Evolutionary conservation across 2,888 invertebrate species (phyloP).

Genomic region (Trachelus tabidus): DNA sequence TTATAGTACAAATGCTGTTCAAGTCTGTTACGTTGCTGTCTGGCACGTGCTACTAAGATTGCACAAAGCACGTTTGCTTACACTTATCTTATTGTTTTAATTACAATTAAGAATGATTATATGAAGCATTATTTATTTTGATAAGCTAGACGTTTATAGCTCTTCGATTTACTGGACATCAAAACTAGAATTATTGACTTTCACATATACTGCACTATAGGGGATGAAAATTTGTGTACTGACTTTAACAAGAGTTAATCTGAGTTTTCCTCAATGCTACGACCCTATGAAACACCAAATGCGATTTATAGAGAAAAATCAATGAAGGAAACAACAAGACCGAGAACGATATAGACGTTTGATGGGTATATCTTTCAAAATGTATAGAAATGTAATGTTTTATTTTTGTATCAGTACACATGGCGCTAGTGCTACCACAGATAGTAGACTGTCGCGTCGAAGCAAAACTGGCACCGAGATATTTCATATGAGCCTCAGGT

Average conservation of each 20-base stretch:
- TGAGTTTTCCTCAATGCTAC: not conserved
- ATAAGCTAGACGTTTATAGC: not conserved
- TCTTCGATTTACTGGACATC: not conserved
- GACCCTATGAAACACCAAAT: too few relatives aligned
- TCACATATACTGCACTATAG: not conserved
- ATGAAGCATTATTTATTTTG: not conserved
- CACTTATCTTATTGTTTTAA: conserved; percentile 23
- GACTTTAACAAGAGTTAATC: too few relatives aligned
- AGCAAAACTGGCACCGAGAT: conserved; percentile 79
- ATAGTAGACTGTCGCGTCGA: conserved; percentile 58
- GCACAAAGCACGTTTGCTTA: conserved; percentile 49
- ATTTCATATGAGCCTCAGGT: conserved; percentile 83
- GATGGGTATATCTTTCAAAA: not conserved
- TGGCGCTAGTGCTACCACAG: conserved; percentile 46
- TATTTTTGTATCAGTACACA: conserved; percentile 52
- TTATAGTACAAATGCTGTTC: conserved; percentile 10
- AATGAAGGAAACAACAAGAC: not conserved
- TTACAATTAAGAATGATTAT: not conserved
- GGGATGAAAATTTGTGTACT: not conserved
- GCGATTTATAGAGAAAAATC: not conserved
- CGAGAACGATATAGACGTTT: not conserved
- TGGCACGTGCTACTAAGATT: conserved; percentile 24
- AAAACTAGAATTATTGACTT: not conserved
- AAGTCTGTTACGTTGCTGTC: conserved; percentile 10
- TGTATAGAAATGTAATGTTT: conserved; percentile 3